Evolutionary conservation across 2,113 vertebrate species (phyloP), one percentile per base, ranked within the genome.

Genomic region (Vidua chalybeata): DNA sequence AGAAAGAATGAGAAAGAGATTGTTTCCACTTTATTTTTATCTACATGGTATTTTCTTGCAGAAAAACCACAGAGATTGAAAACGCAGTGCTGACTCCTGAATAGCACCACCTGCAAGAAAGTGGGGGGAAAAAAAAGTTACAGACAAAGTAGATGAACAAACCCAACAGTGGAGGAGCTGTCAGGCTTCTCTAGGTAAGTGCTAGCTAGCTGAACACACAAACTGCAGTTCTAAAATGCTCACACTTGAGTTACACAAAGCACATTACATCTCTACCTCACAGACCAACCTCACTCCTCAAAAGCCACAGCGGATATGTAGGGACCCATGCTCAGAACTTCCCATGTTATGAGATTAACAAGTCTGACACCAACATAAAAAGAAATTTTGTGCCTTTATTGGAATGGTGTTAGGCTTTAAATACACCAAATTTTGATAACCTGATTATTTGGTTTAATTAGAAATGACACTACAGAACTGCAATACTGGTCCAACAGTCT

Each of bases 301-400:
- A 97, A 96, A 97, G 84, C 84, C 94, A 96, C 12, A 95, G 97
- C 68, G 61, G 96, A 93, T 71, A 94, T 52, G 51, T 94, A 96
- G 96, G 95, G 97, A 97, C 97, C 96, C 94, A 95, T 94, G 96
- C 95, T 96, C 96, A 96, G 82, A 96, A 90, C 76, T 97, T 96
- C 97, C 96, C 95, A 94, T 43, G 81, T 90, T 96, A 97, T 84
- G 95, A 98, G 95, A 98, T 97, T 80, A 97, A 98, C 97, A 97
- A 97, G 96, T 90, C 97, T 97, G 97, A 98, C 97, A 97, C 98
- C 92, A 87, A 94, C 90, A 98, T 98, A 99, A 98, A 99, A 99
- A 99, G 98, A 98, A 98, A 98, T 98, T 98, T 93, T 97, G 96
- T 98, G 98, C 98, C 98, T 99, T 99, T 99, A 99, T 99, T 99